Evolutionary conservation across 2,888 invertebrate genomes (phyloP).

Genomic region (Lepidocyrtoides sp.): DNA sequence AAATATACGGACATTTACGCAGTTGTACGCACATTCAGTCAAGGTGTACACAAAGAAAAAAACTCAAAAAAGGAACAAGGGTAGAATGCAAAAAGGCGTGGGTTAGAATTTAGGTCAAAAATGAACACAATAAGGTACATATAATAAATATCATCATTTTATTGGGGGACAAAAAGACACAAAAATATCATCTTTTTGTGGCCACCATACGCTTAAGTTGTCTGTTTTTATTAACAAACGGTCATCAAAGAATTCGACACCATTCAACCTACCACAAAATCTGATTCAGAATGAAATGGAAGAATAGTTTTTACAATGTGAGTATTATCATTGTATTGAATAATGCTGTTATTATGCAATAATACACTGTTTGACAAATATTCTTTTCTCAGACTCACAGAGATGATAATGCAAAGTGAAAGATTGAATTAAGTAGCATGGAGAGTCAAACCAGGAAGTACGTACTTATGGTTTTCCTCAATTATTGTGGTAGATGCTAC

Average conservation of each 20-base stretch:
- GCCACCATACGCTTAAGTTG: neutral
- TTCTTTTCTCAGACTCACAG: too few species aligned
- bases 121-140: neutral
- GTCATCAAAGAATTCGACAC: neutral
- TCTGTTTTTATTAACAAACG: neutral
- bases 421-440: neutral
- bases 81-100: slow-evolving; percentile 26
- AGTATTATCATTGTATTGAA: neutral
- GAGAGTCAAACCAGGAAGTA: slow-evolving; percentile 26
- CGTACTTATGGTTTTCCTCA: slow-evolving; percentile 27
- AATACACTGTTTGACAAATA: too few species aligned
- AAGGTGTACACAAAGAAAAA: too few species aligned
- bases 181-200: neutral
- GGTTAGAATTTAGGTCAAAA: slow-evolving; percentile 65
- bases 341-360: too few species aligned
- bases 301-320: neutral
- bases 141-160: slow-evolving; percentile 7
- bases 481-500: neutral
- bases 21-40: neutral
- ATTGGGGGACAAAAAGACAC: neutral
- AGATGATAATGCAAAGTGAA: neutral
- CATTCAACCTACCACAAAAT: neutral
- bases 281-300: neutral
- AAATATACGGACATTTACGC: neutral
- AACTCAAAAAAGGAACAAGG: neutral